These are phyloP conservation scores for Drosophila quadrilineata DNA, from an alignment of 1,140 invertebrate genomes.

Conservation along the genomic window DNA sequence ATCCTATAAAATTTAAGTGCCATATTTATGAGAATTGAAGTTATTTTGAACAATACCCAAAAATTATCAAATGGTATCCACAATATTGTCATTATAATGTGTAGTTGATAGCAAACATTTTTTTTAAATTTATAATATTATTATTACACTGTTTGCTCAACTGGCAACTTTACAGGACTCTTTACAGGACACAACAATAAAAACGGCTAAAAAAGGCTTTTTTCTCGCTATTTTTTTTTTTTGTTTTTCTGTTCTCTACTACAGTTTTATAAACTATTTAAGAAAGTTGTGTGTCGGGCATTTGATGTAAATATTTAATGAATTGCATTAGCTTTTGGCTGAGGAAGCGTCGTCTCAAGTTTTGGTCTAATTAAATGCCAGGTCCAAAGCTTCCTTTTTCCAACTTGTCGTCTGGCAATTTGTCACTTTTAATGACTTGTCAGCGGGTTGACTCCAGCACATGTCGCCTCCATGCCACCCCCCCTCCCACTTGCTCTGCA, in stretches of 20 bases:
- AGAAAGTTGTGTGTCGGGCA: constrained; percentile 56
- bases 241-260: constrained; percentile 9
- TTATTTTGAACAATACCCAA: too few relatives aligned
- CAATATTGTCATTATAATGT: too few relatives aligned
- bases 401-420: constrained; percentile 56
- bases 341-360: constrained; percentile 35
- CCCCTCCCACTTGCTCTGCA: constrained; percentile 10
- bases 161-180: too few relatives aligned
- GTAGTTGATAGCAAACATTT: too few relatives aligned
- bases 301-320: constrained; percentile 66
- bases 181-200: too few relatives aligned
- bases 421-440: constrained; percentile 76
- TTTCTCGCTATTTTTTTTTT: constrained; percentile 13
- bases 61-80: too few relatives aligned
- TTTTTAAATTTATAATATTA: too few relatives aligned
- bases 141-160: too few relatives aligned
- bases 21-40: too few relatives aligned
- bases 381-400: constrained; percentile 39
- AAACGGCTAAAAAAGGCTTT: too few relatives aligned
- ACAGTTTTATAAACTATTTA: constrained; percentile 25
- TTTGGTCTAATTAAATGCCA: constrained; percentile 70
- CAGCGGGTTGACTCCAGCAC: constrained; percentile 51
- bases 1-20: too few relatives aligned
- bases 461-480: constrained; percentile 12
- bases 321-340: constrained; percentile 60